Conservation (phyloP, 2,797 vertebrate genomes). For the Moxostoma hubbsi region DNA sequence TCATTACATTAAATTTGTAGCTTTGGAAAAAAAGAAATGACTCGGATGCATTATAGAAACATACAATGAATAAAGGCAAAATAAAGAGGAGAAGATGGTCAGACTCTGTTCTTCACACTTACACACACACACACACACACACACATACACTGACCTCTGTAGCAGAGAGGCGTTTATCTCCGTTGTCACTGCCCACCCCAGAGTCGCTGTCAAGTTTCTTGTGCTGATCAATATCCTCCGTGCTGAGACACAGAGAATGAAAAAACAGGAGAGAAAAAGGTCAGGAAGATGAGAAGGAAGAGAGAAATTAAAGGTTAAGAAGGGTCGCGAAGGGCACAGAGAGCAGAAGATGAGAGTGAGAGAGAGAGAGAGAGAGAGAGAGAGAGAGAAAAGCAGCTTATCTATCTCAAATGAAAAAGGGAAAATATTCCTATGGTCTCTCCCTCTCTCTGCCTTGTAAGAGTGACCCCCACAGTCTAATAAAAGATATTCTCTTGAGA, state of each 20-base stretch:
- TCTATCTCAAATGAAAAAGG: conserved; percentile 10
- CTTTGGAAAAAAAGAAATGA: too few relatives aligned
- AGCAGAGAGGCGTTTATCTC: conserved; percentile 91
- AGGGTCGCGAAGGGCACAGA: too few relatives aligned
- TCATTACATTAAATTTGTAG: too few relatives aligned
- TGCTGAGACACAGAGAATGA: conserved; percentile 68
- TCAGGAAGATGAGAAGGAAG: too few relatives aligned
- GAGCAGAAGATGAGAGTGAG: too few relatives aligned
- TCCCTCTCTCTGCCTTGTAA: not conserved
- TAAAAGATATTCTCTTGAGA: conserved; percentile 50
- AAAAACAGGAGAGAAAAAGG: not conserved
- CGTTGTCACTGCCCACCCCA: conserved; percentile 93
- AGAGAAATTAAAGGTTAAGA: too few relatives aligned
- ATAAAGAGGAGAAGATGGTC: too few relatives aligned
- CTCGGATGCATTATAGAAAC: too few relatives aligned
- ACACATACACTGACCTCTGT: conserved; percentile 82
- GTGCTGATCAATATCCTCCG: conserved; percentile 85
- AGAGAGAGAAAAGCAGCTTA: conserved; percentile 4
- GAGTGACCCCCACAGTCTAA: conserved; percentile 47
- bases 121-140: too few relatives aligned
- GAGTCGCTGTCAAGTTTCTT: conserved; percentile 94
- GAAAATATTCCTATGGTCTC: not conserved
- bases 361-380: not conserved
- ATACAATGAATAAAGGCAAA: too few relatives aligned
- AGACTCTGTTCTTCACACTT: too few relatives aligned